phyloP scores from a whole-genome alignment of 2,888 invertebrate genomes.

The Cyclophora albipunctata region DNA sequence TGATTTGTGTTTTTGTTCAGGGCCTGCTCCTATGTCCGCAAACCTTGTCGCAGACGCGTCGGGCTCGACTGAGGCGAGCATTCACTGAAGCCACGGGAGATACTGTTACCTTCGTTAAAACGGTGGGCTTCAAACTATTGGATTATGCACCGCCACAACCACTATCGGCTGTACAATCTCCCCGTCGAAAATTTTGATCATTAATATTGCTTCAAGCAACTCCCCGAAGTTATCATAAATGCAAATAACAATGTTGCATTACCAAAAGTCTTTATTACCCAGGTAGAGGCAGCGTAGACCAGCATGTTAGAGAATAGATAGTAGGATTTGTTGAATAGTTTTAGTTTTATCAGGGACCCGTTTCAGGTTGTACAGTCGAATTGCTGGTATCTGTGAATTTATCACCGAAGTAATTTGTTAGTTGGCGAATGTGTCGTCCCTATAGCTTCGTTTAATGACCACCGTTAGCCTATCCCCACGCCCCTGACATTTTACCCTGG shows the following conservation, averaged over 20 bases:
- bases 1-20: conserved; percentile 74
- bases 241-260: too few species aligned
- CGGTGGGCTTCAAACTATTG: conserved; percentile 78
- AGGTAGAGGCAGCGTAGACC: neutral
- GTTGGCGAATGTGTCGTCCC: conserved; percentile 70
- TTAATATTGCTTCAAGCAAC: neutral
- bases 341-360: conserved; percentile 13
- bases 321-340: conserved; percentile 8
- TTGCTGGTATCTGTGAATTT: conserved; percentile 45
- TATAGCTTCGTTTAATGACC: conserved; percentile 62
- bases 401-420: conserved; percentile 63
- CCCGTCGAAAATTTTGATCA: neutral
- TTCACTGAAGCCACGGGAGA: conserved; percentile 93
- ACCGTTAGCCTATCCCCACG: conserved; percentile 47
- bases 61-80: conserved; percentile 89
- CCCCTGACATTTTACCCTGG: conserved; percentile 45
- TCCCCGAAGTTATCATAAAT: too few species aligned
- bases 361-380: conserved; percentile 64
- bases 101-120: conserved; percentile 91
- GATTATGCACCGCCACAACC: conserved; percentile 55
- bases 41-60: conserved; percentile 91
- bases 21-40: conserved; percentile 93
- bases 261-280: too few species aligned
- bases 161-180: conserved; percentile 62
- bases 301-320: conserved; percentile 16